Evolutionary conservation across 2,113 vertebrate genomes (phyloP), one percentile per base, ranked within the genome.

Genomic region (Datnioides undecimradiatus): DNA sequence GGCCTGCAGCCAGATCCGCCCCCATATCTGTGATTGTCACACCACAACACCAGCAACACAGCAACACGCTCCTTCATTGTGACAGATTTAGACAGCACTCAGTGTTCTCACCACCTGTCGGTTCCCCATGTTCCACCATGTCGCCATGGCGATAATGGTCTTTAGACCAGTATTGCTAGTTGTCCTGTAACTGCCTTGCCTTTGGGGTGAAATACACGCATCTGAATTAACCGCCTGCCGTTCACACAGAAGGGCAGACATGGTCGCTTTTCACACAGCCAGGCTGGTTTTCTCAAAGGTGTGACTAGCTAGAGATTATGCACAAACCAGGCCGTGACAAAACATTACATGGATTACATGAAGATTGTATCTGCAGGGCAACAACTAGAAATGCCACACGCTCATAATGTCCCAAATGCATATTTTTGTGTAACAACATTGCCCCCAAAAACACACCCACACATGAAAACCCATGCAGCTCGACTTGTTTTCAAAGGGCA

Each of bases 21-120:
- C 82, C 73, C 89, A 59, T 74, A 88, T 84, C 81, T 62, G 85
- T 3, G 65, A 90, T 72, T 74, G 89, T 88, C 85, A 85, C 88
- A 77, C 79, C 85, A 45, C 73, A 90, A 77, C 87, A 88, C 79
- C 84, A 82, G 90, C 76, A 49, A 83, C 85, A 64, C 82, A 70
- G 85, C 77, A 79, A 90, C 88, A 72, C 60, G 36, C 80, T 83
- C 36, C 71, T 68, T 85, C 80, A 72, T 78, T 87, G 78, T 88
- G 82, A 87, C 83, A 83, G 78, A 82, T 90, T 90, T 84, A 88
- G 76, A 84, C 36, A 23, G 79, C 82, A 80, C 80, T 90, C 79
- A 2, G 69, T 36, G 73, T 90, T 87, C 85, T 83, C 70, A 34
- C 90, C 89, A 91, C 90, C 90, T 88, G 90, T 83, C 85, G 76